These are phyloP conservation scores for Papilio polytes DNA, from an alignment of 1,140 invertebrate genomes.

Conservation along the genomic window DNA sequence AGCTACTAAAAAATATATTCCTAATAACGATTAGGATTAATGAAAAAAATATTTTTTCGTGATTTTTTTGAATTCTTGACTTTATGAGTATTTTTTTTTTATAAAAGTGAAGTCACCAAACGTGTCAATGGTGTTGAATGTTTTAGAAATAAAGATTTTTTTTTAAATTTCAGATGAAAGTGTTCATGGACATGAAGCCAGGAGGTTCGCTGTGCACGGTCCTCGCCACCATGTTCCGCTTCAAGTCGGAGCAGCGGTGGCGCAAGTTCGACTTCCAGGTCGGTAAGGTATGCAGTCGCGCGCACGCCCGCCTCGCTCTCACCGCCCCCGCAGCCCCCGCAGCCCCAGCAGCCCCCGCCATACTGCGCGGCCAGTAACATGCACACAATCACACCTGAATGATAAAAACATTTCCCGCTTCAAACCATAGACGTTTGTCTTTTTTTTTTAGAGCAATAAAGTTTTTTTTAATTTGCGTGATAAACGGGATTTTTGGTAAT, in stretches of 20 bases:
- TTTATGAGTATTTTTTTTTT: not conserved
- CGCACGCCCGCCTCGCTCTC: slow-evolving; percentile 61
- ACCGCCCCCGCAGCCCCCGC: slow-evolving; percentile 45
- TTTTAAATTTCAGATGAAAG: slow-evolving; percentile 89
- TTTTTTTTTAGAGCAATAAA: not conserved
- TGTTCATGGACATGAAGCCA: slow-evolving; percentile 97
- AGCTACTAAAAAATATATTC: too few relatives aligned
- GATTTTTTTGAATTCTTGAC: too few relatives aligned
- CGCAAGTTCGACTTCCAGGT: slow-evolving; percentile 95
- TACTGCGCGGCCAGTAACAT: slow-evolving; percentile 54
- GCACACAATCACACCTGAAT: slow-evolving; percentile 42
- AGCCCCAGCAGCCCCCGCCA: slow-evolving; percentile 43
- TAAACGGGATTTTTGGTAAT: not conserved
- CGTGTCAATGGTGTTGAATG: too few relatives aligned
- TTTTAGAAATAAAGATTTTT: not conserved
- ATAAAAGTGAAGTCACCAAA: too few relatives aligned
- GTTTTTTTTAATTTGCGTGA: not conserved
- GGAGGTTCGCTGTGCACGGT: slow-evolving; percentile 96
- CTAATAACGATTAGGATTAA: too few relatives aligned
- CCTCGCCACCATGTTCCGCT: slow-evolving; percentile 96
- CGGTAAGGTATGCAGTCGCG: slow-evolving; percentile 87
- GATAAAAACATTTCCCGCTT: slow-evolving; percentile 1
- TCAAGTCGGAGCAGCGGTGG: slow-evolving; percentile 98
- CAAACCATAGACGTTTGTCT: not conserved
- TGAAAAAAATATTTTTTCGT: not conserved